Percentiles rank a stretch among this genome's conserved stretches.
phyloP scores from a whole-genome alignment of 2,888 invertebrate genomes.

The Bugula neritina region DNA sequence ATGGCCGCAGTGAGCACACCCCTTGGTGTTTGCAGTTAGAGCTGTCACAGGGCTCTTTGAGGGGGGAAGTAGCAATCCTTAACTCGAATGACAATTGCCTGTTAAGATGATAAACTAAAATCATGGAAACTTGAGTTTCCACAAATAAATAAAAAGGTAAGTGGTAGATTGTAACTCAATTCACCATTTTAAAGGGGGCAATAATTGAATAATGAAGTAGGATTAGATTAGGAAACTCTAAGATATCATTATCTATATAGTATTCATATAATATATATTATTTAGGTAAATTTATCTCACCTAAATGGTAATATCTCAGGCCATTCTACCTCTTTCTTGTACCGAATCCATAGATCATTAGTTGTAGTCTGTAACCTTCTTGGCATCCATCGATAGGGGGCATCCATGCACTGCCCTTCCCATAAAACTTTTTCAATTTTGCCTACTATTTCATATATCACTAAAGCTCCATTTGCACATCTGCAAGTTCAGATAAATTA shows the following conservation, averaged over 20 bases:
- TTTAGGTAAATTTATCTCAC: no score
- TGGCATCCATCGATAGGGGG: not conserved
- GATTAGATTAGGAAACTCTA: no score
- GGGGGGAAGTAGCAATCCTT: not conserved
- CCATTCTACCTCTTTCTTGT: slow-evolving; percentile 4
- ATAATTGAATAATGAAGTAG: no score
- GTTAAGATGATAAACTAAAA: no score
- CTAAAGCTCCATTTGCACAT: not conserved
- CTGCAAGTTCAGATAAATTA: no score
- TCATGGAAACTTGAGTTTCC: no score
- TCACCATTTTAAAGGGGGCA: no score
- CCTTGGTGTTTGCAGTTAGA: not conserved
- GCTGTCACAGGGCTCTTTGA: not conserved
- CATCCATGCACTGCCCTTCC: slow-evolving; percentile 16
- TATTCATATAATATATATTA: no score
- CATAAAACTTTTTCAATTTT: not conserved
- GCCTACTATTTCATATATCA: not conserved
- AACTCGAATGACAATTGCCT: no score
- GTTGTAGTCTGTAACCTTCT: not conserved
- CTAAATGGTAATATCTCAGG: not conserved
- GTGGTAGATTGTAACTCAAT: no score
- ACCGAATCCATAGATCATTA: not conserved
- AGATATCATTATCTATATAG: no score
- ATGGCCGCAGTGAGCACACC: not conserved
- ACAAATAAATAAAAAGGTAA: no score